Base-by-base conservation (phyloP, 2,797 vertebrate species). In the Gouania willdenowi region DNA sequence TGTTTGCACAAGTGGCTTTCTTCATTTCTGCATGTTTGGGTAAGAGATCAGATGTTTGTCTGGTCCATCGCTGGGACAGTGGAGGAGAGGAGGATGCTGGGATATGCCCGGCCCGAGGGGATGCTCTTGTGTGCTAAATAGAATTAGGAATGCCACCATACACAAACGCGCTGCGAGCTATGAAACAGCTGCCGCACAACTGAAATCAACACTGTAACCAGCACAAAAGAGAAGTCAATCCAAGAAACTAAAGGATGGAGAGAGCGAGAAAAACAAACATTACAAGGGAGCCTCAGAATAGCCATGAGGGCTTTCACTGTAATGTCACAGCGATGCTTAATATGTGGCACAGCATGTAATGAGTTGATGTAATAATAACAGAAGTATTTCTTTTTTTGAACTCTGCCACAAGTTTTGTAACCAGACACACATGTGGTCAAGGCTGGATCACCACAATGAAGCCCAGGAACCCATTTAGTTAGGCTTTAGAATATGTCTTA, bases 261-360 rank as follows among this genome's bases (percentile, higher is more conserved):
- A 24, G 38, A 34, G 26, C 26, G 36, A 10, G 29, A 64, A 76
- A 83, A 81, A 84, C 55, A 84, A 85, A 83, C 68, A 81, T 65
- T 71, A 64, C 59, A 57, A 57, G 61, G 42, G 71, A 66, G 59
- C 69, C 66, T 73, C 37, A 37, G 19, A 43, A 11, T 75, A 64
- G 78, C 84, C 81, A 66, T 78, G 62, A 84, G 85, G 81, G 66
- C 76, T 87, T 89, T 88, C 83, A 82, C 73, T 82, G 69, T 79
- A 81, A 77, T 82, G 70, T 72, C 77, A 82, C 66, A 75, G 66
- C 32, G 69, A 56, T 73, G 65, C 58, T 67, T 66, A 67, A 79
- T 61, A 66, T 62, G 51, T 48, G 67, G 59, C 37, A 27, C 60
- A 56, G 66, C 49, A 66, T 68, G 55, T 59, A 71, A 81, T 66